These are phyloP conservation scores for Campoletis sonorensis DNA, from an alignment of 1,140 invertebrate genomes.

Conservation along the genomic window DNA sequence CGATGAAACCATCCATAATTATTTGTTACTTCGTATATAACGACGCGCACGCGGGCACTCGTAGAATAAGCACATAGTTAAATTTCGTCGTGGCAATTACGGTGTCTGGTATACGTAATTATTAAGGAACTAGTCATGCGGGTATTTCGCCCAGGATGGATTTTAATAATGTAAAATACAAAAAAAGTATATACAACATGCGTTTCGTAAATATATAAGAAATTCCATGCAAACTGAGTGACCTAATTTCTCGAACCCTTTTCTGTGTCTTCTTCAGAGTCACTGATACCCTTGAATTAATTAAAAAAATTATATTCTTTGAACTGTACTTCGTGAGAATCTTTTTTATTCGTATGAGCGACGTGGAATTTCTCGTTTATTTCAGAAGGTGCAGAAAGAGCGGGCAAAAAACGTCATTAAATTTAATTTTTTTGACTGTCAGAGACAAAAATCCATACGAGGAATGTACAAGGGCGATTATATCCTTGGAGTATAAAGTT, in stretches of 20 bases:
- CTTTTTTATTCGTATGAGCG: too few relatives aligned
- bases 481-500: neutral
- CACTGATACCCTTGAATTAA: neutral
- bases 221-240: too few relatives aligned
- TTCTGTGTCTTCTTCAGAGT: too few relatives aligned
- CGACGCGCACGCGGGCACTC: too few relatives aligned
- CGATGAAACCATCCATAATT: neutral
- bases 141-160: neutral
- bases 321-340: too few relatives aligned
- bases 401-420: constrained; percentile 32
- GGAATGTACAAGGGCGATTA: constrained; percentile 41
- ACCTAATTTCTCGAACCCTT: too few relatives aligned
- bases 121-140: neutral
- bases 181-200: neutral
- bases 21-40: neutral
- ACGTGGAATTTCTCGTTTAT: too few relatives aligned
- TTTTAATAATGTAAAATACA: neutral
- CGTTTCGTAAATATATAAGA: too few relatives aligned
- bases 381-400: neutral
- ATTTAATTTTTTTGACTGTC: constrained; percentile 37
- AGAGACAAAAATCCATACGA: constrained; percentile 31
- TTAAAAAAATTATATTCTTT: too few relatives aligned
- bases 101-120: neutral
- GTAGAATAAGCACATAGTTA: neutral
- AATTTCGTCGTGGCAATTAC: constrained; percentile 12